These are phyloP conservation scores for Lateolabrax maculatus DNA, from an alignment of 2,797 vertebrate species.

Conservation along the genomic window DNA sequence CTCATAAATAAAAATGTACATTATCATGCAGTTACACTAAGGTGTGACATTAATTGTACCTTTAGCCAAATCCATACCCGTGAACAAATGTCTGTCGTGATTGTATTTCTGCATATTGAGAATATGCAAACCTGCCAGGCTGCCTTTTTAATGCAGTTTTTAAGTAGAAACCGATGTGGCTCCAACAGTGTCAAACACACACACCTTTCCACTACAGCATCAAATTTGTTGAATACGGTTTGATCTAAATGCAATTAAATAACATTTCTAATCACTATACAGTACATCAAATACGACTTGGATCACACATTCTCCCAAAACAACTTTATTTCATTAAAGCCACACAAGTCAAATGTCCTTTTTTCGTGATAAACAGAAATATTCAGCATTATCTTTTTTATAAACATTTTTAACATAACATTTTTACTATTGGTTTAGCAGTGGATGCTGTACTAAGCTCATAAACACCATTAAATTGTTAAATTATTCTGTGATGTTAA, in stretches of 20 bases:
- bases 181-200: background rate
- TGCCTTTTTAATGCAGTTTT: background rate
- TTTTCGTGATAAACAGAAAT: background rate
- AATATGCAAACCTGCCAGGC: background rate
- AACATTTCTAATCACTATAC: background rate
- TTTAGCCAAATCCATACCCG: background rate
- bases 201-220: background rate
- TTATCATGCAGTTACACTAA: background rate
- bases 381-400: background rate
- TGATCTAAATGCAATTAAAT: constrained; percentile 4
- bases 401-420: too few relatives aligned
- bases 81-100: background rate
- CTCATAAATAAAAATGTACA: background rate
- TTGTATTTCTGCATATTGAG: background rate
- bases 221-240: background rate
- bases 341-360: background rate
- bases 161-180: background rate
- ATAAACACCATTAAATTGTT: background rate
- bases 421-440: background rate
- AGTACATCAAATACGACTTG: background rate
- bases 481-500: background rate
- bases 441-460: background rate
- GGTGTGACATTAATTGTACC: background rate
- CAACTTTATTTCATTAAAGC: background rate
- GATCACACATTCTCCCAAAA: constrained; percentile 1